Evolutionary conservation across 2,113 vertebrate genomes (phyloP).

Genomic region (Stomatorhinus ivindoensis): DNA sequence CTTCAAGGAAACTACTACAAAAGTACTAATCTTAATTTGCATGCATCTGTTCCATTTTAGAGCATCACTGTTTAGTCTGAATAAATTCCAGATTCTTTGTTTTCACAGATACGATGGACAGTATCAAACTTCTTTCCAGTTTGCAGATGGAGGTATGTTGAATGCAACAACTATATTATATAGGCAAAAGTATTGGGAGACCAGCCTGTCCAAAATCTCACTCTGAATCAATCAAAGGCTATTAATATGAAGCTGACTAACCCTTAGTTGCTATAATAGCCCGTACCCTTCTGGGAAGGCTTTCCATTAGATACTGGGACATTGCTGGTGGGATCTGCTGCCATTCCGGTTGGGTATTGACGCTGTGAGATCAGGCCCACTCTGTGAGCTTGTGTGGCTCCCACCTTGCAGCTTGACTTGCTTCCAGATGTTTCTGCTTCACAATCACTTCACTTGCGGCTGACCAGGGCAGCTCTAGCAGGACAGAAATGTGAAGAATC

Average conservation of each 20-base stretch:
- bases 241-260: not conserved
- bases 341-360: not conserved
- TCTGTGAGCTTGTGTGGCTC: not conserved
- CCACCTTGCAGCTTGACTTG: not conserved
- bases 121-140: slow-evolving; percentile 52
- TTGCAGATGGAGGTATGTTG: slow-evolving; percentile 59
- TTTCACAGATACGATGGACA: slow-evolving; percentile 44
- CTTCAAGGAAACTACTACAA: not conserved
- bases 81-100: not conserved
- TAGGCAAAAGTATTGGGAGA: not conserved
- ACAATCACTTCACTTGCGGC: not conserved
- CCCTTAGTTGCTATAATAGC: not conserved
- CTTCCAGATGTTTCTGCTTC: not conserved
- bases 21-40: not conserved
- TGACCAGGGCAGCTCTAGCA: not conserved
- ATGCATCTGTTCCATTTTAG: not conserved
- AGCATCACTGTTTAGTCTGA: not conserved
- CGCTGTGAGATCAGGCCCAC: not conserved
- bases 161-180: not conserved
- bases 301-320: not conserved
- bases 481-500: not conserved
- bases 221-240: not conserved
- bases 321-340: too few relatives aligned
- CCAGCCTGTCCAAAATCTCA: not conserved
- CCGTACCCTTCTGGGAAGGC: not conserved